These are phyloP conservation scores for Sinocyclocheilus anophthalmus DNA, from an alignment of 2,113 vertebrate species.

Conservation along the genomic window DNA sequence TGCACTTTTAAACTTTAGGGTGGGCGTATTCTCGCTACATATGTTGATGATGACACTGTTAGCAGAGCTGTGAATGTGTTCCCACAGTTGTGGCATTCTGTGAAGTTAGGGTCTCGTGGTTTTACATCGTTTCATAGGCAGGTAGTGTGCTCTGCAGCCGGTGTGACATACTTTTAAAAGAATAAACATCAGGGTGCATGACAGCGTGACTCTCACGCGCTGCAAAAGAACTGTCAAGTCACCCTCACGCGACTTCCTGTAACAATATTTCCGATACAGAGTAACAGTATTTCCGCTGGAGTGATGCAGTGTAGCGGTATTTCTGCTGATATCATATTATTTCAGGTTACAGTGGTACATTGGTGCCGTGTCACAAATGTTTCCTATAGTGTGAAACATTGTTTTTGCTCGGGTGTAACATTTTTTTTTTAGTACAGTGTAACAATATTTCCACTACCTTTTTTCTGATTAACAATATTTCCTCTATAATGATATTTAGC, in stretches of 20 bases:
- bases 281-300: background rate
- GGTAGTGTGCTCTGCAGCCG: background rate
- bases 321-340: background rate
- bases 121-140: background rate
- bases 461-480: background rate
- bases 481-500: background rate
- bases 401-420: background rate
- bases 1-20: background rate
- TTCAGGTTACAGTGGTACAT: background rate
- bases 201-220: conserved; percentile 12
- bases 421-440: background rate
- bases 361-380: background rate
- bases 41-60: background rate
- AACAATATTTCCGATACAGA: background rate
- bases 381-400: background rate
- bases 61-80: background rate
- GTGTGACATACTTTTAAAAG: background rate
- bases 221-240: conserved; percentile 22
- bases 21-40: background rate
- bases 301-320: background rate
- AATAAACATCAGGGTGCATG: background rate
- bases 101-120: background rate
- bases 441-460: background rate
- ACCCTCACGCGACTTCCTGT: conserved; percentile 6
- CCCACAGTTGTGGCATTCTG: background rate